phyloP scores from a whole-genome alignment of 2,888 invertebrate species.

The Parascotia fuliginaria region DNA sequence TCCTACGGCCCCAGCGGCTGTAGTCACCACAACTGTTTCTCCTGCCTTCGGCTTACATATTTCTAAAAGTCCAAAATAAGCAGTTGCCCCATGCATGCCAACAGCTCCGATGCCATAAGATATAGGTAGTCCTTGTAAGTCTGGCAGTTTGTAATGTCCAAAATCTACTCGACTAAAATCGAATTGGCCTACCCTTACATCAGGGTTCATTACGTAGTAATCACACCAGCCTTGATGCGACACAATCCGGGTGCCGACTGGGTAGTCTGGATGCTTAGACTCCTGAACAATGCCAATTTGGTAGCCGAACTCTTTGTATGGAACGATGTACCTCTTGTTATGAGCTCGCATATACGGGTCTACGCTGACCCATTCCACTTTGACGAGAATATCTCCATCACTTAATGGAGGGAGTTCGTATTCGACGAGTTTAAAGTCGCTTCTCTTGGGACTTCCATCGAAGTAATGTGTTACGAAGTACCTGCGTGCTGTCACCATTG shows the following conservation, averaged over 20 bases:
- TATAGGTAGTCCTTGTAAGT: constrained; percentile 76
- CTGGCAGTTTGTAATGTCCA: constrained; percentile 72
- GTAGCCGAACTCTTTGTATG: constrained; percentile 59
- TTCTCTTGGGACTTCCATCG: constrained; percentile 82
- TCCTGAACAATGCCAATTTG: constrained; percentile 80
- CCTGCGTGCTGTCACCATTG: constrained; percentile 80
- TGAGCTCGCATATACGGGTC: constrained; percentile 51
- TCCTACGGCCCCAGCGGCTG: constrained; percentile 92
- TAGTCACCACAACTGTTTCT: constrained; percentile 89
- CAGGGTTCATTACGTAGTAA: constrained; percentile 25
- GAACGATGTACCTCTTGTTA: constrained; percentile 36
- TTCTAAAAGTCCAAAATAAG: constrained; percentile 89
- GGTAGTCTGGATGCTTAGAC: constrained; percentile 86
- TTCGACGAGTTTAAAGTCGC: constrained; percentile 85
- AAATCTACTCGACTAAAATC: constrained; percentile 12
- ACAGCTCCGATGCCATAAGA: constrained; percentile 87
- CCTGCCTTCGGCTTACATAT: constrained; percentile 89
- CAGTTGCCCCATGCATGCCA: constrained; percentile 90
- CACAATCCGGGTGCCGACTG: constrained; percentile 86
- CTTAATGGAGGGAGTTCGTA: constrained; percentile 67
- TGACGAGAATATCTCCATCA: constrained; percentile 58
- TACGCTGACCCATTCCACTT: constrained; percentile 58
- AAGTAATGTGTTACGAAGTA: constrained; percentile 77
- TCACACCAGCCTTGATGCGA: constrained; percentile 61
- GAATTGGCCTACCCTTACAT: constrained; percentile 8